Conservation (phyloP, 2,113 vertebrate genomes). For the Rhodinocichla rosea region DNA sequence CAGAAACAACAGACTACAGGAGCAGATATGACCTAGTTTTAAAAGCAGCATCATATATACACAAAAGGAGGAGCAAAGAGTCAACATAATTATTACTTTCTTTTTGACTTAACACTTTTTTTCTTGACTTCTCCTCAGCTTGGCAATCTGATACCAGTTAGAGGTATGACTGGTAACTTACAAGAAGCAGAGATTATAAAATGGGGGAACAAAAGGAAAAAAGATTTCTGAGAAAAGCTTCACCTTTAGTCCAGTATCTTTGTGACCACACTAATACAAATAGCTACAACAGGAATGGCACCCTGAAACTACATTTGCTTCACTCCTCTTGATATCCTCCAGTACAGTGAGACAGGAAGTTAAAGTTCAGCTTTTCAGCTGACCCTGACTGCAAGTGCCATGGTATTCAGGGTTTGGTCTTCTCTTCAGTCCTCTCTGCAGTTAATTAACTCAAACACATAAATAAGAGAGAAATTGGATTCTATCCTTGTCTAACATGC, state of each 20-base stretch:
- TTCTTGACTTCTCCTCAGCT: background rate
- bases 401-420: background rate
- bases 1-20: background rate
- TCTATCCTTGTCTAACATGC: background rate
- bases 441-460: background rate
- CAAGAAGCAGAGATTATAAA: background rate
- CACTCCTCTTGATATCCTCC: background rate
- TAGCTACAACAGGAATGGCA: background rate
- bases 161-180: background rate
- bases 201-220: background rate
- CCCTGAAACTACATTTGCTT: background rate
- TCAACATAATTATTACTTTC: background rate
- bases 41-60: background rate
- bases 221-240: background rate
- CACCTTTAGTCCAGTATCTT: background rate
- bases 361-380: background rate
- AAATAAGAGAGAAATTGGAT: background rate
- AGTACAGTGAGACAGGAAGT: background rate
- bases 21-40: background rate
- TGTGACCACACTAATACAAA: background rate
- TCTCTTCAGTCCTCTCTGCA: background rate
- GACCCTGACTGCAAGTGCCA: background rate
- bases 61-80: background rate
- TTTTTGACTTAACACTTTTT: background rate
- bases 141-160: background rate